Conservation (phyloP, 2,888 invertebrate genomes). For the Stenotaenia linearis region DNA sequence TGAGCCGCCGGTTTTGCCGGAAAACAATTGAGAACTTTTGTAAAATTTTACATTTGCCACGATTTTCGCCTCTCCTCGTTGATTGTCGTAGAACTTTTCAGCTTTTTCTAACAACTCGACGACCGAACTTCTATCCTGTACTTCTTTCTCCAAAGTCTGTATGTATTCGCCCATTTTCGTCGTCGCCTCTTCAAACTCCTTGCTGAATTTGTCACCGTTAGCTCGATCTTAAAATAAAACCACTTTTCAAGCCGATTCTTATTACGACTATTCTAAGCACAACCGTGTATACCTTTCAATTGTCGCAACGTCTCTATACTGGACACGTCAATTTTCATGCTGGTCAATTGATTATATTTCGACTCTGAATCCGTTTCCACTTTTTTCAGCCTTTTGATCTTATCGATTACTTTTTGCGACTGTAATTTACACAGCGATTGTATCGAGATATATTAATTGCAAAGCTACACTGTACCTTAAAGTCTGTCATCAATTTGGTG, state of each 20-base stretch:
- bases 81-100: slow-evolving; percentile 79
- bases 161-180: slow-evolving; percentile 74
- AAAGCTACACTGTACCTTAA: no score
- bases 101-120: slow-evolving; percentile 72
- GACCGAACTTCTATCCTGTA: slow-evolving; percentile 70
- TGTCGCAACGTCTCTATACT: slow-evolving; percentile 56
- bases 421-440: no score
- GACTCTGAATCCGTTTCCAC: slow-evolving; percentile 67
- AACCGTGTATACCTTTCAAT: no score
- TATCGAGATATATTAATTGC: no score
- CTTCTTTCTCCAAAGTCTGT: slow-evolving; percentile 71
- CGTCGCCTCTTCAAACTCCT: slow-evolving; percentile 76
- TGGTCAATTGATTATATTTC: slow-evolving; percentile 63
- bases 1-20: no score
- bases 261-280: no score
- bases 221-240: no score
- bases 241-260: no score
- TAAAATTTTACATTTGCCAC: slow-evolving; percentile 72
- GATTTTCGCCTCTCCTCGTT: slow-evolving; percentile 88
- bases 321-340: slow-evolving; percentile 70
- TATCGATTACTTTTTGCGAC: slow-evolving; percentile 65
- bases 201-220: slow-evolving; percentile 78
- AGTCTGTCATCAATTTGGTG: slow-evolving; percentile 56
- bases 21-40: no score
- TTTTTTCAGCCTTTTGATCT: slow-evolving; percentile 66